Percentiles rank a stretch among this genome's conserved stretches.
Evolutionary conservation across 2,113 vertebrate genomes (phyloP).

Genomic region (Semicossyphus pulcher): DNA sequence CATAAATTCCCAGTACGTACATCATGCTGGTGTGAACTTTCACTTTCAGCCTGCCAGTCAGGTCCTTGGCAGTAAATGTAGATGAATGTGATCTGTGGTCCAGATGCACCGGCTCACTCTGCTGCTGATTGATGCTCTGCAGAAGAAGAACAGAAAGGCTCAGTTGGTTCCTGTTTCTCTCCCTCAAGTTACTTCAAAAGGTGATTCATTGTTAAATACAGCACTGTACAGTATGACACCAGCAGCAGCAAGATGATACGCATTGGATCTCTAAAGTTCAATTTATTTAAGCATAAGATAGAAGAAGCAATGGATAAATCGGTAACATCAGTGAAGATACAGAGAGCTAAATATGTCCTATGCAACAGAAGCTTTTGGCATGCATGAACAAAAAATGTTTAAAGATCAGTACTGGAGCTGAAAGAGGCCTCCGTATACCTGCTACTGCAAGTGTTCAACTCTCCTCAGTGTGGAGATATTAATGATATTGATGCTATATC

Average conservation of each 20-base stretch:
- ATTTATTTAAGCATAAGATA: too few relatives aligned
- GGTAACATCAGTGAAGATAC: too few relatives aligned
- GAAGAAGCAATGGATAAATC: too few relatives aligned
- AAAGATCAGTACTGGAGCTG: too few relatives aligned
- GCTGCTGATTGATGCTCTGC: conserved; percentile 46
- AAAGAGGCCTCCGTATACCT: too few relatives aligned
- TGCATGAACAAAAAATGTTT: too few relatives aligned
- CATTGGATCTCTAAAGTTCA: not conserved
- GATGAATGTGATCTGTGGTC: conserved; percentile 40
- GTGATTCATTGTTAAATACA: conserved; percentile 34
- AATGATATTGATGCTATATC: too few relatives aligned
- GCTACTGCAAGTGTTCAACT: too few relatives aligned
- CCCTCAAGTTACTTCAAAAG: conserved; percentile 44
- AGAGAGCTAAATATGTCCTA: too few relatives aligned
- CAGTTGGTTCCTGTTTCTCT: conserved; percentile 11
- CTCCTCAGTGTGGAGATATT: too few relatives aligned
- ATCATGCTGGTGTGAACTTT: not conserved
- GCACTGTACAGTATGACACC: not conserved
- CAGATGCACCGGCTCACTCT: conserved; percentile 47
- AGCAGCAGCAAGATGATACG: not conserved
- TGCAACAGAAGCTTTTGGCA: too few relatives aligned
- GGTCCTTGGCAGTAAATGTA: conserved; percentile 10
- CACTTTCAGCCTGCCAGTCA: not conserved
- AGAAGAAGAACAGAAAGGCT: conserved; percentile 42
- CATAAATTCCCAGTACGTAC: not conserved